phyloP scores from a whole-genome alignment of 2,797 vertebrate genomes.

The Pagetopsis macropterus region DNA sequence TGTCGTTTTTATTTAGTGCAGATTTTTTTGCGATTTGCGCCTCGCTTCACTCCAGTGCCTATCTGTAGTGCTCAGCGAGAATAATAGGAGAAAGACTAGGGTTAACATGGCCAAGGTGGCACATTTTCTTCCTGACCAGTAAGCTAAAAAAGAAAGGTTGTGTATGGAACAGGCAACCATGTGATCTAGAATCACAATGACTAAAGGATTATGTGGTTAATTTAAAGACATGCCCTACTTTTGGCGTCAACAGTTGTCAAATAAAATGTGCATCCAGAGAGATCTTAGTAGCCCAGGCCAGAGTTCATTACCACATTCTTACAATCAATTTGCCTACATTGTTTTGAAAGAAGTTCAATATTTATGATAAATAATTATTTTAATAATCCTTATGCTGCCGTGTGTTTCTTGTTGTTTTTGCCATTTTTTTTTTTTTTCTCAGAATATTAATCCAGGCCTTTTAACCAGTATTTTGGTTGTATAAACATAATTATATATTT shows the following conservation, averaged over 20 bases:
- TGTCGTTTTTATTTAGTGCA: too few species aligned
- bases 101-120: too few species aligned
- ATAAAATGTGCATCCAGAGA: constrained; percentile 6
- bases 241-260: background rate
- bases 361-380: background rate
- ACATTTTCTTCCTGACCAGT: too few species aligned
- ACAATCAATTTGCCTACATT: background rate
- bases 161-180: too few species aligned
- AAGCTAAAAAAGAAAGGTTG: too few species aligned
- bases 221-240: constrained; percentile 4
- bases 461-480: background rate
- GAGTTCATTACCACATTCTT: background rate
- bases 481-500: background rate
- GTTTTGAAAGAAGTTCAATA: background rate
- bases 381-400: background rate
- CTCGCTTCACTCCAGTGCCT: too few species aligned
- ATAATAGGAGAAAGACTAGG: too few species aligned
- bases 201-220: constrained; percentile 9
- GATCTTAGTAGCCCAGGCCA: background rate
- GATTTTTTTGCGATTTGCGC: too few species aligned
- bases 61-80: too few species aligned
- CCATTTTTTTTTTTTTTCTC: background rate
- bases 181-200: too few species aligned
- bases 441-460: constrained; percentile 1
- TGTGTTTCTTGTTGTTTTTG: background rate